Percentiles rank a stretch among this genome's conserved stretches.
Conservation (phyloP, 2,888 invertebrate genomes). For the Metacarcinus magister region DNA sequence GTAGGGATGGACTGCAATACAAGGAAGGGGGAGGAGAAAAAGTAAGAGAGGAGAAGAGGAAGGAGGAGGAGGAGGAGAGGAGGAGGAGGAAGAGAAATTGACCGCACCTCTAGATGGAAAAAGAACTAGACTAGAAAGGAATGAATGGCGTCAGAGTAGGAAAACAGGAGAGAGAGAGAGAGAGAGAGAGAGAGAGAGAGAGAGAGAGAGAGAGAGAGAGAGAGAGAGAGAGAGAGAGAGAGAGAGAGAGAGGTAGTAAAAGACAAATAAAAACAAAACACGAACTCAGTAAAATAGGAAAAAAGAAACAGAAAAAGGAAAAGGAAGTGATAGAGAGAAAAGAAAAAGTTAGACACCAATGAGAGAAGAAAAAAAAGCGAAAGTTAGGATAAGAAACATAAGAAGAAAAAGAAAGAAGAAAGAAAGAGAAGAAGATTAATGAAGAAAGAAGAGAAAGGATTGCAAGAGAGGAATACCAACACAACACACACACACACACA, state of each 20-base stretch:
- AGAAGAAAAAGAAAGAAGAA: background rate
- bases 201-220: background rate
- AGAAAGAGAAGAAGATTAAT: background rate
- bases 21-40: too few relatives aligned
- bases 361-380: background rate
- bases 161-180: too few relatives aligned
- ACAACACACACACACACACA: constrained; percentile 6
- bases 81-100: too few relatives aligned
- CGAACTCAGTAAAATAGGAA: background rate
- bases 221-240: background rate
- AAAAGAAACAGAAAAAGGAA: background rate
- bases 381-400: background rate
- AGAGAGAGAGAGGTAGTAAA: background rate
- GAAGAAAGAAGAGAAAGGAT: background rate
- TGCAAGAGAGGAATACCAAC: background rate
- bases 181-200: background rate
- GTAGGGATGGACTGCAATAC: too few relatives aligned
- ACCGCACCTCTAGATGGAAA: background rate
- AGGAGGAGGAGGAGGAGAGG: too few relatives aligned
- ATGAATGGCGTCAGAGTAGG: background rate
- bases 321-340: background rate
- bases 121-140: background rate
- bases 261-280: background rate
- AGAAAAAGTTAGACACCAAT: background rate
- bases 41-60: too few relatives aligned